Percentiles rank a stretch among this genome's conserved stretches.
These are phyloP conservation scores for Drosophila sordidula DNA, from an alignment of 2,888 invertebrate species.

Conservation along the genomic window DNA sequence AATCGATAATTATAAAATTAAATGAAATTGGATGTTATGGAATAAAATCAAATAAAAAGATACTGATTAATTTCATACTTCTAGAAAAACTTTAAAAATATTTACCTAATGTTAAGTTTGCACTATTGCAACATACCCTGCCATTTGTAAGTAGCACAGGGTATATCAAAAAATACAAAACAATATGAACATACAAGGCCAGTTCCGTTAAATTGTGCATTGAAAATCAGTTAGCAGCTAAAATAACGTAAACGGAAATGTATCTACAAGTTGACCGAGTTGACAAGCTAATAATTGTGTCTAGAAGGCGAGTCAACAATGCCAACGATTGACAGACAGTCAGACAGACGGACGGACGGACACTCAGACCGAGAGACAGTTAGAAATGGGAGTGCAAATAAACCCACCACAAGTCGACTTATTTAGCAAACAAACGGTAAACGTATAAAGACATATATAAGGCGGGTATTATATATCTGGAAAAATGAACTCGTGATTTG, in stretches of 20 bases:
- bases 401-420: constrained; percentile 18
- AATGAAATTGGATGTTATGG: too few species aligned
- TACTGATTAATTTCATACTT: too few species aligned
- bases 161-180: constrained; percentile 13
- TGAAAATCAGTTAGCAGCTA: constrained; percentile 65
- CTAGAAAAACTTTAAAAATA: too few species aligned
- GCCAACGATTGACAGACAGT: constrained; percentile 51
- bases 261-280: constrained; percentile 37
- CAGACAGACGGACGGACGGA: neutral
- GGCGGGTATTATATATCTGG: constrained; percentile 23
- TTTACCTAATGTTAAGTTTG: too few species aligned
- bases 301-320: constrained; percentile 66
- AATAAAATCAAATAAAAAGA: too few species aligned
- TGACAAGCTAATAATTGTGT: constrained; percentile 67
- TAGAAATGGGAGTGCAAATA: constrained; percentile 30
- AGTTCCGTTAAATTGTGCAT: constrained; percentile 68
- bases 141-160: constrained; percentile 1
- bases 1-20: too few species aligned
- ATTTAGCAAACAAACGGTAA: constrained; percentile 20
- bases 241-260: constrained; percentile 62
- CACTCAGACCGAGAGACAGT: constrained; percentile 1
- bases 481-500: constrained; percentile 52
- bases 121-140: neutral
- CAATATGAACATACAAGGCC: constrained; percentile 50
- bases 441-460: constrained; percentile 8